These are phyloP conservation scores for Pandion haliaetus DNA, from an alignment of 2,113 vertebrate genomes.

Conservation along the genomic window DNA sequence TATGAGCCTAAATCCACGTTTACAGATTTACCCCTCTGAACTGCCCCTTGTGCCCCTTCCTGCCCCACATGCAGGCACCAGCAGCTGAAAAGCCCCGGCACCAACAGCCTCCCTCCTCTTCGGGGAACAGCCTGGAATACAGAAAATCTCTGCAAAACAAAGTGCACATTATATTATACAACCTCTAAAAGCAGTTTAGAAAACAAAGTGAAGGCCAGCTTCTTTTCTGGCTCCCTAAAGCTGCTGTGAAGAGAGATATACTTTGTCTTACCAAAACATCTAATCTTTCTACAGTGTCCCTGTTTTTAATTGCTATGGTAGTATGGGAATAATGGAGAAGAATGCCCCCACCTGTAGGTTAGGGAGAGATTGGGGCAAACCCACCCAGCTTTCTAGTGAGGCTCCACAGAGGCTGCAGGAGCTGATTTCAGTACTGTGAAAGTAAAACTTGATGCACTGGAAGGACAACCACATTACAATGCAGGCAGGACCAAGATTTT, in stretches of 20 bases:
- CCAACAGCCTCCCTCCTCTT: neutral
- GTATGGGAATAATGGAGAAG: neutral
- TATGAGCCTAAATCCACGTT: neutral
- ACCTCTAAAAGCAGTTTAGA: neutral
- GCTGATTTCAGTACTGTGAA: neutral
- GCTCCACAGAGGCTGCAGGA: neutral
- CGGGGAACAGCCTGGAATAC: neutral
- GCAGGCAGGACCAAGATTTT: neutral
- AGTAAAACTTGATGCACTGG: neutral
- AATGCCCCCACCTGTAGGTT: neutral
- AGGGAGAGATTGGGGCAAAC: neutral
- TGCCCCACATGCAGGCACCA: accelerated
- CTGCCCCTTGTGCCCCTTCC: neutral
- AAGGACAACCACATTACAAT: neutral
- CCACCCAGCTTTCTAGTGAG: neutral
- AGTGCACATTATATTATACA: neutral
- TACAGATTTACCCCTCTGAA: neutral
- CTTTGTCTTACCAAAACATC: neutral
- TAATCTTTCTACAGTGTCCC: neutral
- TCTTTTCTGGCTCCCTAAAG: neutral
- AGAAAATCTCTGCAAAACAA: neutral
- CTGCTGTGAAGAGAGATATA: neutral
- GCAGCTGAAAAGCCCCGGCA: neutral
- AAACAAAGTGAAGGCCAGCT: neutral
- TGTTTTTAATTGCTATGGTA: neutral